Base-by-base conservation (phyloP, 2,113 vertebrate species). In the Ptychochromis oligacanthus region DNA sequence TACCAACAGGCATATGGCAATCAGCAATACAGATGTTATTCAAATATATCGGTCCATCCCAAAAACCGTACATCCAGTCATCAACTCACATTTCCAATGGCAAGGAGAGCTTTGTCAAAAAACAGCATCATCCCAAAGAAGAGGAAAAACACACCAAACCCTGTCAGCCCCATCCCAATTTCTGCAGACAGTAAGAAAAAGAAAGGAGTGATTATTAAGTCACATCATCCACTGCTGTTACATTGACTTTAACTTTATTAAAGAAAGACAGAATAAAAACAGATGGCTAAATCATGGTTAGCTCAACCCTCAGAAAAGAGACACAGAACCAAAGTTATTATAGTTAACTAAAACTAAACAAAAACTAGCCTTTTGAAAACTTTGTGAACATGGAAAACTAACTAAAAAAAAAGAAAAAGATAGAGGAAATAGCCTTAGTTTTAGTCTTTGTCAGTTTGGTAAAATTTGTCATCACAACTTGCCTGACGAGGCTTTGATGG, bases 121-220 rank as follows among this genome's bases (percentile, higher is more conserved):
- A 99, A 99, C 75, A 99, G 97, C 90, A 99, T 97, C 98, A 99
- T 99, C 84, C 98, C 98, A 92, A 99, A 99, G 93, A 99, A 97
- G 76, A 99, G 97, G 93, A 99, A 99, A 93, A 99, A 99, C 65
- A 99, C 97, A 24, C 98, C 98, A 83, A 99, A 99, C 77, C 98
- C 98, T 17, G 98, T 99, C 88, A 99, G 92, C 60, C 98, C 98
- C 96, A 99, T 99, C 86, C 98, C 98, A 81, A 99, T 99, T 89
- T 99, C 98, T 99, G 97, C 56, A 77, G 74, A 56, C 2, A 43
- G 17, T 11, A 64, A 75, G 9, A 64, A 34, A 79, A 52, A 75
- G 14, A 80, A 84, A 28, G 6, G n/a, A 22, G 26, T 65, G 7
- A 24, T 46, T 36, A 79, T 1, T 26, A 38, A 2, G 1, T 26